Conservation (phyloP, 2,888 invertebrate species). For the Xylocampa areola region DNA sequence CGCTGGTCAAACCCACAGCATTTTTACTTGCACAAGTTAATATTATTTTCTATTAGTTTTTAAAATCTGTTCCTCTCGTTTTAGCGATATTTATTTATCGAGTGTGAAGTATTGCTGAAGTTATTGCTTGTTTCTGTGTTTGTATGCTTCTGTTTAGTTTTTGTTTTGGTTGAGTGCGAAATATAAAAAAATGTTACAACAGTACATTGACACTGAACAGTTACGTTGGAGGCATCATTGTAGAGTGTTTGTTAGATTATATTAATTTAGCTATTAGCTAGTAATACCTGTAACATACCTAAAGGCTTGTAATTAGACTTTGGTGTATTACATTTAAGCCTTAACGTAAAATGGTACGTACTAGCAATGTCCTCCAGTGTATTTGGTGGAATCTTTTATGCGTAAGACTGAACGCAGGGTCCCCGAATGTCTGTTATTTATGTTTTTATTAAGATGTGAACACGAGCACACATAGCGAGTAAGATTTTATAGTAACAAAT, state of each 20-base stretch:
- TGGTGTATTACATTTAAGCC: conserved; percentile 42
- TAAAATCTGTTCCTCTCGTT: conserved; percentile 55
- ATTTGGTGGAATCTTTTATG: conserved; percentile 43
- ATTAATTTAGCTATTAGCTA: conserved; percentile 51
- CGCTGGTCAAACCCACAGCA: conserved; percentile 43
- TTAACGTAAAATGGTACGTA: conserved; percentile 42
- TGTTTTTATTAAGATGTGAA: conserved; percentile 62
- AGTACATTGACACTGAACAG: conserved; percentile 37
- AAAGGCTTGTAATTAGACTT: conserved; percentile 39
- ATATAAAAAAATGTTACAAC: conserved; percentile 32
- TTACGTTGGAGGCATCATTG: conserved; percentile 46
- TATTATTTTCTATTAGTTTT: conserved; percentile 48
- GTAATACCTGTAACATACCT: conserved; percentile 40
- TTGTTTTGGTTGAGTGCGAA: conserved; percentile 29
- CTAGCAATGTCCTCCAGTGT: conserved; percentile 47
- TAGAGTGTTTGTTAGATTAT: conserved; percentile 49
- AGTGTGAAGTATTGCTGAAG: conserved; percentile 42
- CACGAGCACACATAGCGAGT: conserved; percentile 63
- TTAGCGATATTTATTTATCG: conserved; percentile 55
- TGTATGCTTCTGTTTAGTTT: conserved; percentile 40
- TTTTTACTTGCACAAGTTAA: conserved; percentile 58
- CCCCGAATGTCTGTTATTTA: conserved; percentile 64
- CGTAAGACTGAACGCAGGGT: conserved; percentile 74
- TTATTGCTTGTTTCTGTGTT: conserved; percentile 37
- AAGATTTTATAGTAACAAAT: conserved; percentile 70